Evolutionary conservation across 2,797 vertebrate species (phyloP), one percentile per base, ranked within the genome.

Genomic region (Pipistrellus nathusii): DNA sequence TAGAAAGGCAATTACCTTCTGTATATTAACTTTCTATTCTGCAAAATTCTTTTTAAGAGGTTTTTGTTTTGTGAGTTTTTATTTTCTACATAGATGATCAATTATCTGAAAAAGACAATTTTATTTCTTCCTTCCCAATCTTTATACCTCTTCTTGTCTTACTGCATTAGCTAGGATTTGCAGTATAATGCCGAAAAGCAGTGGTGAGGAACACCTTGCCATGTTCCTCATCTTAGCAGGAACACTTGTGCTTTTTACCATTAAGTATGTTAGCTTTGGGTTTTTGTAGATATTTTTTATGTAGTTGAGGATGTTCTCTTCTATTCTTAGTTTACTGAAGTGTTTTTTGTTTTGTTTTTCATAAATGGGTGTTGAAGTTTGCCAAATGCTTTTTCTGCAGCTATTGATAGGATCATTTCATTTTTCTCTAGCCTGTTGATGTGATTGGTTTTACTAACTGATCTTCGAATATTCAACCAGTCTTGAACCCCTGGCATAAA

Each of bases 401-500:
- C 71, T 77, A 46, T 9, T 78, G 17, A 57, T 41, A 91, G 48
- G 15, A 75, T 94, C 62, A 83, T 38, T 30, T 71, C 5, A 76
- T 88, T 90, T 94, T 94, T 64, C 30, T 93, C 81, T 62, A 88
- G 41, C 27, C 51, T 71, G 13, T 46, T 82, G 41, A 59, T 78
- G 38, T 88, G 44, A 89, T 72, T 5, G 13, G 53, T 73, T 93
- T 72, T 32, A 82, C 68, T 90, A 75, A n/a, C 7, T 62, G 32
- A 69, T 71, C 62, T 93, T 94, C 30, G 41, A 93, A 86, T 78
- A 68, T 80, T 91, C 20, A 82, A 85, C 25, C 14, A 91, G 57
- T 13, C 48, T 86, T 69, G 7, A 32, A 81, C 64, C 20, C 20
- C 51, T 80, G 23, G 23, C n/a, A 76, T 84, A 92, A 89, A 95